Base-by-base conservation (phyloP, 2,888 invertebrate genomes). In the Apotomis turbidana region DNA sequence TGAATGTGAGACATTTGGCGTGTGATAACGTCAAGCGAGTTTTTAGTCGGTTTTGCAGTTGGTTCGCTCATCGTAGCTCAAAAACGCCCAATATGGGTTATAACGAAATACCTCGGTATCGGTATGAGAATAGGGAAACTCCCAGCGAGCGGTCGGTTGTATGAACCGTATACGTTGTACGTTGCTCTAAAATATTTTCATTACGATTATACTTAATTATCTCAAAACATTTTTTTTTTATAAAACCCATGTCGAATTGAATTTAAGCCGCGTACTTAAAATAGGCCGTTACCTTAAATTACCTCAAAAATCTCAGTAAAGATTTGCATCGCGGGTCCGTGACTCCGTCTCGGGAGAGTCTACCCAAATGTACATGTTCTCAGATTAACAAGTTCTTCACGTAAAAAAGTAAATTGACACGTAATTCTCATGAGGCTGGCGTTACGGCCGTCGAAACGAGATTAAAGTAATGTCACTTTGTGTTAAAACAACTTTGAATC, bases 331-430 rank as follows among this genome's bases (percentile, higher is more conserved):
- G 54, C 44, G 68, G 36, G 57, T 36, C 13, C 41, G 57, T 44
- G 71, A 62, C 63, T 66, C 3, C 44, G 55, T 63, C 74, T 68
- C 74, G 15, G 57, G 74, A 71, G 73, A 74, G 63, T 36, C 61
- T 74, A 67, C 63, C 71, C 51, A 41, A 67, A 70, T 38, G 67
- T 68, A 68, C 51, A 59, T 54, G 61, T 57, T 63, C 74, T 74
- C 63, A 54, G 74, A 71, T 64, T 71, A 63, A 54, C 69, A 75
- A 73, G 67, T 67, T 73, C 55, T 72, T 77, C 72, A 72, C 71
- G 73, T 61, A 73, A 61, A 77, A 79, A 80, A 77, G 75, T 74
- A 78, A 78, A 78, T 78, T 78, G 80, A 78, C 78, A 77, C 77
- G 75, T 75, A 76, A 78, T 75, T 77, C 79, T 75, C 78, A 57